Conservation (phyloP, 2,113 vertebrate species). For the Calypte anna region DNA sequence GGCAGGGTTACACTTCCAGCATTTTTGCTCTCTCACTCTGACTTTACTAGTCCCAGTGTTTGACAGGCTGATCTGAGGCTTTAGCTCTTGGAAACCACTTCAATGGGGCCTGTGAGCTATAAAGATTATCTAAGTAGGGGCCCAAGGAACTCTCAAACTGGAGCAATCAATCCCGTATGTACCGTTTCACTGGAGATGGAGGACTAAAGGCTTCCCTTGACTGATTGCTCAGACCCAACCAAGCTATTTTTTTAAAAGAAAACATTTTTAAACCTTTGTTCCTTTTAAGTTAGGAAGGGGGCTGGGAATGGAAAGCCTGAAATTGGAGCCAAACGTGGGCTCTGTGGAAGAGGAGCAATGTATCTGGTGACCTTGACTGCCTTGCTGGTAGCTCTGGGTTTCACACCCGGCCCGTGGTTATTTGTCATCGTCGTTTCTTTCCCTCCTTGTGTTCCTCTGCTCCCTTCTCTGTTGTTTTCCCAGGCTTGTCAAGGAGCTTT, state of each 20-base stretch:
- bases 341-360: accelerated
- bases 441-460: background rate
- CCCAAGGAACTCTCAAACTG: background rate
- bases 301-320: background rate
- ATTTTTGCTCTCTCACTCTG: background rate
- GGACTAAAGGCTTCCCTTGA: background rate
- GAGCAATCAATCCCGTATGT: constrained; percentile 42
- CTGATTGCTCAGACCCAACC: background rate
- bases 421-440: background rate
- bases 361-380: background rate
- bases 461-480: background rate
- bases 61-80: constrained; percentile 36
- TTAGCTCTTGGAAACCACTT: constrained; percentile 50
- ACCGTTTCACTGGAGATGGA: background rate
- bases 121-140: constrained; percentile 17
- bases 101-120: constrained; percentile 6
- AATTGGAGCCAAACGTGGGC: background rate
- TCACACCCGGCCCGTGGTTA: accelerated
- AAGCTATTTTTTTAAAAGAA: background rate
- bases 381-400: background rate
- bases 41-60: background rate
- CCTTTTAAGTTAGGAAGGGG: background rate
- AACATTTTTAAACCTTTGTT: background rate
- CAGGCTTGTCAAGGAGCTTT: background rate
- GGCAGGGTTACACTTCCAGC: background rate